Conservation (phyloP, 2,888 invertebrate species). For the Luffia ferchaultella region DNA sequence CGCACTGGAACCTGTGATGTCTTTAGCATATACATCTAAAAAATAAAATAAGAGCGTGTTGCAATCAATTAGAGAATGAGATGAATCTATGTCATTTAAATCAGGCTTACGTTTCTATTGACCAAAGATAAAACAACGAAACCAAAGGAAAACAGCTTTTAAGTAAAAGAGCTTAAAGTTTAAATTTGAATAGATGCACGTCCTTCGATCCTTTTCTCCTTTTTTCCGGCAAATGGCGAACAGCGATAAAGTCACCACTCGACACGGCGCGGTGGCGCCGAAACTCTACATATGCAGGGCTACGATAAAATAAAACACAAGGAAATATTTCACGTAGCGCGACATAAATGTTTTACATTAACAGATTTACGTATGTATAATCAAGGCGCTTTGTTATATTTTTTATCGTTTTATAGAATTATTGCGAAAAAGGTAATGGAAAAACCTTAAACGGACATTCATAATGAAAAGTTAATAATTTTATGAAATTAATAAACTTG, state of each 20-base stretch:
- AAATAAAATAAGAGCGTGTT: not conserved
- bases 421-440: no score
- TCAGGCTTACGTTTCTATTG: no score
- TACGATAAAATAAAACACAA: conserved; percentile 34
- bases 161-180: not conserved
- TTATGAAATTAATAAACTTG: no score
- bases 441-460: no score
- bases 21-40: not conserved
- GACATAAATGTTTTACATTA: conserved; percentile 7
- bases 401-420: no score
- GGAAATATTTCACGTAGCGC: conserved; percentile 20
- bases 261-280: conserved; percentile 5
- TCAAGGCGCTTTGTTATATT: no score
- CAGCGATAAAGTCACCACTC: conserved; percentile 31
- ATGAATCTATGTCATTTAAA: no score
- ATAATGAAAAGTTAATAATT: no score
- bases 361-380: not conserved
- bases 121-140: no score
- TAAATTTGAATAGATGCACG: not conserved
- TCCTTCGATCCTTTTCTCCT: conserved; percentile 25
- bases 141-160: no score
- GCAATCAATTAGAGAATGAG: no score
- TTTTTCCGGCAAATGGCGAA: conserved; percentile 22
- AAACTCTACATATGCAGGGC: conserved; percentile 27
- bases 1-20: not conserved